phyloP scores from a whole-genome alignment of 1,140 invertebrate genomes.

The Pachypsylla venusta region DNA sequence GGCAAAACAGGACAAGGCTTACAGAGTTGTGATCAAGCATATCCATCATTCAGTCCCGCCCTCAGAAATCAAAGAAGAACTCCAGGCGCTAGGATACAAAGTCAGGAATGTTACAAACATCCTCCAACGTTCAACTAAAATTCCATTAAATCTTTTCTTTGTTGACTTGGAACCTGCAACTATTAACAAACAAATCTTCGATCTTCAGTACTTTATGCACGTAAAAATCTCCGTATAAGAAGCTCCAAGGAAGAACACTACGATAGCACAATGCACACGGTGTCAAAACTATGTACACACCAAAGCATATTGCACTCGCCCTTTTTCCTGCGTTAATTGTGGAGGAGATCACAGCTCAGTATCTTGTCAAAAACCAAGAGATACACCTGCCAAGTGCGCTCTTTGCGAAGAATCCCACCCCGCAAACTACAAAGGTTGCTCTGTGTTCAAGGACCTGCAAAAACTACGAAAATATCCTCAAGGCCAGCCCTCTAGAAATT shows the following conservation, averaged over 20 bases:
- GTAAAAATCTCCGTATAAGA: constrained; percentile 25
- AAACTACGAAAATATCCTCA: constrained; percentile 20
- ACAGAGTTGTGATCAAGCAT: constrained; percentile 7
- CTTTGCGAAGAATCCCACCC: constrained; percentile 26
- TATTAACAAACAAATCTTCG: constrained; percentile 29
- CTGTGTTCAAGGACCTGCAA: constrained; percentile 23
- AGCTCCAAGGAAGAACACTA: constrained; percentile 24
- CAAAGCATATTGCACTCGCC: constrained; percentile 26
- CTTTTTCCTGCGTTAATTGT: constrained; percentile 30
- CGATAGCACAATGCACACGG: constrained; percentile 24
- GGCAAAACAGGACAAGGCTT: constrained; percentile 9
- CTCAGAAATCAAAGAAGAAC: not conserved
- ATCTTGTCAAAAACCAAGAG: constrained; percentile 29
- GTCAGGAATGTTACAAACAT: constrained; percentile 15
- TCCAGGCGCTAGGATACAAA: not conserved
- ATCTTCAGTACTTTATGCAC: constrained; percentile 20
- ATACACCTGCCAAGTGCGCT: constrained; percentile 10
- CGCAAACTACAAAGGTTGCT: constrained; percentile 30
- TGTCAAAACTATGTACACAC: constrained; percentile 20
- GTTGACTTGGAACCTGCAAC: constrained; percentile 26
- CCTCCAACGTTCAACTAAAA: constrained; percentile 20
- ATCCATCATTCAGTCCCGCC: constrained; percentile 4
- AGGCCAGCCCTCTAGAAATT: constrained; percentile 28
- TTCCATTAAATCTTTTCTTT: constrained; percentile 27
- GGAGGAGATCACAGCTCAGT: constrained; percentile 25